A percentile compares a stretch with the other conserved stretches of the same genome.
phyloP scores from a whole-genome alignment of 2,888 invertebrate species.

The Drosophila falleni region DNA sequence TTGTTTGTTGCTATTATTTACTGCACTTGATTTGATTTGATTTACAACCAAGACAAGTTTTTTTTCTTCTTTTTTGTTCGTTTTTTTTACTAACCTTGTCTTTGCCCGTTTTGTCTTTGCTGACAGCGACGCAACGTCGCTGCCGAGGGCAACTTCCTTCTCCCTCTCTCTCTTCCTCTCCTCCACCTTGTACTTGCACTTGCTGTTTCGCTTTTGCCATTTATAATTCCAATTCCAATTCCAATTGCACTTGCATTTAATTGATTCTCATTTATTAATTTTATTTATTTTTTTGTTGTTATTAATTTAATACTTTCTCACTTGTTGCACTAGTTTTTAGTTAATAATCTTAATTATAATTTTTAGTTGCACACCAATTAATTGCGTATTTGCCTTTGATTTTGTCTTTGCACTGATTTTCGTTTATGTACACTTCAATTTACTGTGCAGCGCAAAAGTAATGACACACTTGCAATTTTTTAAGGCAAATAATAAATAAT shows the following conservation, averaged over 20 bases:
- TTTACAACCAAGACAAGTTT: slow-evolving; percentile 76
- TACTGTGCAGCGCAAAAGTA: background rate
- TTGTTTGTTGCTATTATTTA: slow-evolving; percentile 65
- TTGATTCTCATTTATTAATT: slow-evolving; percentile 22
- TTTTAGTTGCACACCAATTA: background rate
- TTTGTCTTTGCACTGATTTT: background rate
- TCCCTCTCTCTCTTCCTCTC: too few species aligned
- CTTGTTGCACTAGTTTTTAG: slow-evolving; percentile 16
- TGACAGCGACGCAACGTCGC: slow-evolving; percentile 4
- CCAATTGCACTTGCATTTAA: slow-evolving; percentile 37
- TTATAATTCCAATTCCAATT: slow-evolving; percentile 36
- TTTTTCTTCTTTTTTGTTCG: slow-evolving; percentile 11
- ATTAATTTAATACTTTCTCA: slow-evolving; percentile 15
- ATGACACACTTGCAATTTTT: background rate
- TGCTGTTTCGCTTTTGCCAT: slow-evolving; percentile 26
- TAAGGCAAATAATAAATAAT: background rate
- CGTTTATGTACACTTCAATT: background rate
- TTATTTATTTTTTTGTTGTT: background rate
- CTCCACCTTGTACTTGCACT: slow-evolving; percentile 66
- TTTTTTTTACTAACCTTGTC: slow-evolving; percentile 67
- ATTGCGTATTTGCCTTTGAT: background rate
- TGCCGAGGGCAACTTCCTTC: slow-evolving; percentile 16
- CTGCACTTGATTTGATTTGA: slow-evolving; percentile 75
- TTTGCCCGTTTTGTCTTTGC: slow-evolving; percentile 71
- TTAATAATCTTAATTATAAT: too few species aligned